These are phyloP conservation scores for Meteorus cinctellus DNA, from an alignment of 2,888 invertebrate genomes.

Conservation along the genomic window DNA sequence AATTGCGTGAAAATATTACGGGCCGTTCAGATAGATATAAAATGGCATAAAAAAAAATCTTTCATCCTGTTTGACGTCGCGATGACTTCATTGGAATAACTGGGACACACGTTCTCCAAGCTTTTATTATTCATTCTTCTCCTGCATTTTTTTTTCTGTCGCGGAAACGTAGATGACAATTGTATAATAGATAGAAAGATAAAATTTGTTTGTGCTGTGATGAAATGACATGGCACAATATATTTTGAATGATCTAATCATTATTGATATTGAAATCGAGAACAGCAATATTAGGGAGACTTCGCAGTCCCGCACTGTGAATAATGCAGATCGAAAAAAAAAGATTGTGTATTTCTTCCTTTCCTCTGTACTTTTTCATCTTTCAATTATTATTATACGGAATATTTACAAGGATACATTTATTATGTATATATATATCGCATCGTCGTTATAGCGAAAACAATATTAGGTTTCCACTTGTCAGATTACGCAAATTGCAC, in stretches of 20 bases:
- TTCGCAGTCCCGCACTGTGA: not conserved
- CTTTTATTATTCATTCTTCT: not conserved
- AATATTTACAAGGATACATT: constrained; percentile 36
- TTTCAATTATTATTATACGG: constrained; percentile 19
- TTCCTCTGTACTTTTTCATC: not conserved
- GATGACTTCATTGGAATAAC: not conserved
- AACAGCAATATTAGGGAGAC: constrained; percentile 1
- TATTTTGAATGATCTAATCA: constrained; percentile 11
- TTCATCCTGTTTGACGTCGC: not conserved
- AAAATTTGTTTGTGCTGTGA: constrained; percentile 11
- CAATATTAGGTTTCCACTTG: not conserved
- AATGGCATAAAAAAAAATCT: not conserved
- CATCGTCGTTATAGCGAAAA: not conserved
- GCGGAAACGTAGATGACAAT: not conserved
- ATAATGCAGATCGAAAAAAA: not conserved
- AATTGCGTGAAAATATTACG: not conserved
- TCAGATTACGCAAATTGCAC: constrained; percentile 32
- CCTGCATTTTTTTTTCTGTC: not conserved
- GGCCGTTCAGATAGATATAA: not conserved
- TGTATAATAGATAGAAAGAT: not conserved
- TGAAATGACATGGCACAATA: constrained; percentile 27
- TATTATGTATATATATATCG: constrained; percentile 17
- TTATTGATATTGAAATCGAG: constrained; percentile 3
- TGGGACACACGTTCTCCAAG: not conserved
- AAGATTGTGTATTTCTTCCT: constrained; percentile 2